Base-by-base conservation (phyloP, 2,797 vertebrate species). In the Phrynocephalus guinanensis region DNA sequence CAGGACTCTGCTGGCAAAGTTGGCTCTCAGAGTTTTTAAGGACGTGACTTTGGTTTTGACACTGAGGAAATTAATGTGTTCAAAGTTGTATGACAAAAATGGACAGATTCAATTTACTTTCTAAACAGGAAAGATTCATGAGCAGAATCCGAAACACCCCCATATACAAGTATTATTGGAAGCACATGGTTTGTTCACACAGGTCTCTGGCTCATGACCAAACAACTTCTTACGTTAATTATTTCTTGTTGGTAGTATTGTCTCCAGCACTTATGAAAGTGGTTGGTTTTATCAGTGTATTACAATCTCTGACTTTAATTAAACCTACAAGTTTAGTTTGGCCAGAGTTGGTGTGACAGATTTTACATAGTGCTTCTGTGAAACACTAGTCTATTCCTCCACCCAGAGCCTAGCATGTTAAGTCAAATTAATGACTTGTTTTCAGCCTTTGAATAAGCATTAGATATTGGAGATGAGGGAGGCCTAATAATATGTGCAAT, bases 301-400 rank as follows among this genome's bases (percentile, higher is more conserved):
- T 78, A 24, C 28, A 24, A 22, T n/a, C 33, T 50, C 28, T 16
- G 13, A 2, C 10, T 33, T 60, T 84, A 84, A 75, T 38, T 66
- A 81, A 81, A 81, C 20, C 6, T 66, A 67, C 33, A 22, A 60
- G 38, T 73, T 84, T 38, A 75, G 26, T 73, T 84, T 84, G 56
- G 30, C 5, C 26, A 22, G n/a, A 56, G 26, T 44, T 28, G 24
- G 60, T 50, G 5, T 10, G 28, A n/a, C 38, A 83, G n/a, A 52
- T 83, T n/a, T 63, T 77, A 38, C 26, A 84, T 66, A 66, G 20
- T 48, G 24, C 22, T 1, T 22, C 38, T 10, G 33, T 67, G 11
- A 48, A 44, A 76, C 30, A 20, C 18, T 70, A 16, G 44, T 9
- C 28, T 52, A 6, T 79, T n/a, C 22, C 78, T 79, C n/a, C 13